A percentile compares a stretch with the other conserved stretches of the same genome.
phyloP scores from a whole-genome alignment of 2,888 invertebrate species.

The Platycheirus rosarum region DNA sequence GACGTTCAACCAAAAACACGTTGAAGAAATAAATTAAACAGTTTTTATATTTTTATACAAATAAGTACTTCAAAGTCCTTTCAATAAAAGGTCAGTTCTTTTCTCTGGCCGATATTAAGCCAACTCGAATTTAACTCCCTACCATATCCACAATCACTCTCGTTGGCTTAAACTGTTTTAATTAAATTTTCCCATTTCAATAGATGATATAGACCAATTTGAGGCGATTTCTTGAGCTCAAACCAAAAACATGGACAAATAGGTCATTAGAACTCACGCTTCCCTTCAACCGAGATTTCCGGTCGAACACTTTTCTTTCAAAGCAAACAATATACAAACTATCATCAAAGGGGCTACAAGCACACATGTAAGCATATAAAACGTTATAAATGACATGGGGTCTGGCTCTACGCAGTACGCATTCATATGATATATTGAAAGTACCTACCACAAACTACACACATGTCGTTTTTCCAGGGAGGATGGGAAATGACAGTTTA shows the following conservation, averaged over 20 bases:
- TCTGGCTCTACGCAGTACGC: conserved; percentile 7
- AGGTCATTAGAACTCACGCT: conserved; percentile 28
- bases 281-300: conserved; percentile 39
- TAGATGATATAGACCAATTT: conserved; percentile 19
- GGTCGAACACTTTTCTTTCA: conserved; percentile 43
- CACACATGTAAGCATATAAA: background rate
- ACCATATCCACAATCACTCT: background rate
- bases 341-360: conserved; percentile 23
- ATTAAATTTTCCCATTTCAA: conserved; percentile 58
- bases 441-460: conserved; percentile 5
- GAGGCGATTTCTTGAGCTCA: conserved; percentile 10
- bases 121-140: too few species aligned
- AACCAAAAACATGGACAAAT: conserved; percentile 41
- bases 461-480: conserved; percentile 42
- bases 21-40: too few species aligned
- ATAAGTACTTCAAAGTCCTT: too few species aligned
- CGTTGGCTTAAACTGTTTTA: conserved; percentile 23
- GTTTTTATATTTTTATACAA: too few species aligned
- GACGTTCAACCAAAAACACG: too few species aligned
- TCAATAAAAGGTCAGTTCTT: too few species aligned
- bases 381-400: conserved; percentile 4
- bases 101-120: too few species aligned
- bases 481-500: conserved; percentile 38
- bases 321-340: conserved; percentile 29
- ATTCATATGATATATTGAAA: background rate